Evolutionary conservation across 2,797 vertebrate species (phyloP).

Genomic region (Scleropages formosus): DNA sequence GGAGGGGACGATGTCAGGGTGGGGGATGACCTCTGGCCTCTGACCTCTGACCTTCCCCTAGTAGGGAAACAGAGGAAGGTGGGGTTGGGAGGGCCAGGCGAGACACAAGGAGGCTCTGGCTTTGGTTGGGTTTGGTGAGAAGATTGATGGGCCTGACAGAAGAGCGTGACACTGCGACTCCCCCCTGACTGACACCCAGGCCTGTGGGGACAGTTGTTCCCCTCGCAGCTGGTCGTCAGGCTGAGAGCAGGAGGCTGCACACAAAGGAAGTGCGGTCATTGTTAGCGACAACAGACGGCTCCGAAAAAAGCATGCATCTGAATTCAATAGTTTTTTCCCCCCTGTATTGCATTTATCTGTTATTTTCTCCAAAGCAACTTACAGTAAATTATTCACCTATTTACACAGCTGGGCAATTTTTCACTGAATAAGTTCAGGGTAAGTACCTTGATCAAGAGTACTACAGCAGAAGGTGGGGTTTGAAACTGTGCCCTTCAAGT

Average conservation of each 20-base stretch:
- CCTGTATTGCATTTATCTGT: too few relatives aligned
- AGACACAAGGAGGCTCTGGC: conserved; percentile 37
- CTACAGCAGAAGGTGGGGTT: too few relatives aligned
- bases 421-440: too few relatives aligned
- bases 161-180: conserved; percentile 35
- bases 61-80: conserved; percentile 37
- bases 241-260: conserved; percentile 15
- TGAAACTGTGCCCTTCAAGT: too few relatives aligned
- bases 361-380: too few relatives aligned
- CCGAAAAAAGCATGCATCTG: background rate
- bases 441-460: too few relatives aligned
- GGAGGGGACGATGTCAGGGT: conserved; percentile 31
- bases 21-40: conserved; percentile 44
- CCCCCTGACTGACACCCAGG: conserved; percentile 26
- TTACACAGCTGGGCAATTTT: too few relatives aligned
- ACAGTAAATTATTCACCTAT: too few relatives aligned
- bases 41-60: conserved; percentile 44
- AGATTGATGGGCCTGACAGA: conserved; percentile 57
- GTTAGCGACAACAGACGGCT: conserved; percentile 6
- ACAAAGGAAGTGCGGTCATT: conserved; percentile 39
- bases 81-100: conserved; percentile 35
- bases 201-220: conserved; percentile 39
- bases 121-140: conserved; percentile 33
- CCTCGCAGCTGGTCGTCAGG: conserved; percentile 53
- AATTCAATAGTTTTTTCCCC: too few relatives aligned